phyloP scores from a whole-genome alignment of 1,140 invertebrate species.

The Euwallacea similis region DNA sequence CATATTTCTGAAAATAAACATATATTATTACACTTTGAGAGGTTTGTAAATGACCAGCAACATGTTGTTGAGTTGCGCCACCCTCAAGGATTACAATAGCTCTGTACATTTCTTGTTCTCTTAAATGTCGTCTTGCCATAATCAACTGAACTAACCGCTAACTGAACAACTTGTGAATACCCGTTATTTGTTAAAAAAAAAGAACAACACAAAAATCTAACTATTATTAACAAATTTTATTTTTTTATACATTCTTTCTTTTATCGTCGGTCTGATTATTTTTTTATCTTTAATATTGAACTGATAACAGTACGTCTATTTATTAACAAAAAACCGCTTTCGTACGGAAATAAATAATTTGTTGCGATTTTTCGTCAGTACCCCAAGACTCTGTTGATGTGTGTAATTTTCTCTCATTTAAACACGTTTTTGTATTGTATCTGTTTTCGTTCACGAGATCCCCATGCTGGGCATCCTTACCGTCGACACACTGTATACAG shows the following conservation, averaged over 20 bases:
- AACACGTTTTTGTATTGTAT: too few relatives aligned
- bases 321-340: not conserved
- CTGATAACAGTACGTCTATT: not conserved
- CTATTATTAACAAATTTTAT: too few relatives aligned
- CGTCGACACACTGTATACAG: too few relatives aligned
- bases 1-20: too few relatives aligned
- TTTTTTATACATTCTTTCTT: too few relatives aligned
- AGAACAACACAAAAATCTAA: too few relatives aligned
- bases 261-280: too few relatives aligned
- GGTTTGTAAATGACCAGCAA: not conserved
- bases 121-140: not conserved
- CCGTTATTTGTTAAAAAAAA: too few relatives aligned
- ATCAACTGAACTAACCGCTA: not conserved
- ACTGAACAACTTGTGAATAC: too few relatives aligned
- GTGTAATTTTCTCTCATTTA: not conserved
- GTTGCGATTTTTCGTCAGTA: not conserved
- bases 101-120: not conserved
- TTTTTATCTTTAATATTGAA: not conserved
- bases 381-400: not conserved
- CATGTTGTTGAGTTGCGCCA: conserved; percentile 3
- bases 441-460: too few relatives aligned
- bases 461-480: too few relatives aligned
- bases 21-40: not conserved
- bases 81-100: not conserved
- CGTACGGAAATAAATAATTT: not conserved